Evolutionary conservation across 1,140 invertebrate species (phyloP), one percentile per base, ranked within the genome.

Genomic region (Camponotus floridanus): DNA sequence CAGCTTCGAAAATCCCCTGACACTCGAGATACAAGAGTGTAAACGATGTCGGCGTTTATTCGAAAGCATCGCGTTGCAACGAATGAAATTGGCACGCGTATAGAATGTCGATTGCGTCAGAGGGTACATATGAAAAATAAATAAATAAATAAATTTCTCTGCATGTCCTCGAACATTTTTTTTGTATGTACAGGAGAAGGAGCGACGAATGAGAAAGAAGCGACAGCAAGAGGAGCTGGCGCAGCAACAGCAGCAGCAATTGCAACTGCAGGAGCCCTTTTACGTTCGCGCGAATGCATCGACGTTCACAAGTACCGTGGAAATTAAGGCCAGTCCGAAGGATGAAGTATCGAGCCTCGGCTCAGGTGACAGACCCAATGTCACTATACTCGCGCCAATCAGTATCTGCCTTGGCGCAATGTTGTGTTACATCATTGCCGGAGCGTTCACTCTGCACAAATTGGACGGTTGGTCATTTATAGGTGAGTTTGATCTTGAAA

Each of bases 381-480:
- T 97, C 61, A 97, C 97, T 64, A 97, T 98, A 88, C 93, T 98
- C 76, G 97, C 97, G 7, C 97, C 97, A 11, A 96, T 98, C 45
- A 95, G 97, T 61, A 96, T 98, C 36, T 98, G 97, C 92, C 95
- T 98, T 6, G 96, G 96, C 8, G 97, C 97, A 87, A 98, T 98
- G 96, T 96, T 98, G 74, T 97, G 97, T 86, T 99, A 98, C 91
- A 98, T 98, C 61, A 96, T 97, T 76, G 96, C 98, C 26, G 99
- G 99, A 0, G 98, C 98, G 1, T 96, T 98, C 55, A 96, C 98
- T 11, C 96, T 99, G 45, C 97, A 98, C 91, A 97, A 97, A 90
- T 95, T 98, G 87, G 98, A 99, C 94, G 97, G 97, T 84, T 98
- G 98, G 98, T 97, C 96, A 80, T 97, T 98, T 64, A 95, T 99